A percentile compares a stretch with the other conserved stretches of the same genome.
Evolutionary conservation across 2,888 invertebrate species (phyloP).

Genomic region (Meta bourneti): DNA sequence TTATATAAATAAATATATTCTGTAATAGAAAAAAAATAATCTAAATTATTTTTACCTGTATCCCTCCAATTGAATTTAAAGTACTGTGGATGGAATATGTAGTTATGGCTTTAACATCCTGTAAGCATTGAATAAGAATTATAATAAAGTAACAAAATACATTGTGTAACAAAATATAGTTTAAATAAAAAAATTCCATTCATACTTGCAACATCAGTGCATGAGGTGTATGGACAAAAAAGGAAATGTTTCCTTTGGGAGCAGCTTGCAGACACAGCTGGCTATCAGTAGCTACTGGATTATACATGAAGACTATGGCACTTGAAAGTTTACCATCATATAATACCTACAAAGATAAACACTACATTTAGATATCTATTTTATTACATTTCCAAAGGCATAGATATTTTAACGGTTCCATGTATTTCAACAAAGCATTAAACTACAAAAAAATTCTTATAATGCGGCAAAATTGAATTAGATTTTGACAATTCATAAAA

Average conservation of each 20-base stretch:
- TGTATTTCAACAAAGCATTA: neutral
- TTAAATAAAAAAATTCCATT: neutral
- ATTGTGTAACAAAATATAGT: neutral
- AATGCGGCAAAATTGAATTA: too few relatives aligned
- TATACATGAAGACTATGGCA: conserved; percentile 99
- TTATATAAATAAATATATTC: neutral
- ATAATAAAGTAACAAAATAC: neutral
- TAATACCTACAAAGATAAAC: conserved; percentile 85
- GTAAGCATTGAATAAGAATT: conserved; percentile 47
- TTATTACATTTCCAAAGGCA: neutral
- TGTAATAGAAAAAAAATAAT: neutral
- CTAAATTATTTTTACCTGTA: conserved; percentile 83
- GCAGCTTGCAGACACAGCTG: conserved; percentile 99
- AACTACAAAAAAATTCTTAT: neutral
- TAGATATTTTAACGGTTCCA: neutral
- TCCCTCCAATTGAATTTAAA: conserved; percentile 98
- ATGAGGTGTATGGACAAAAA: conserved; percentile 99
- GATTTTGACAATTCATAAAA: too few relatives aligned
- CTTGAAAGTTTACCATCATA: conserved; percentile 98
- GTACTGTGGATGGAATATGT: conserved; percentile 99
- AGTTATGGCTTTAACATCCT: conserved; percentile 96
- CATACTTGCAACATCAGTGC: conserved; percentile 95
- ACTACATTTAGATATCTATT: neutral
- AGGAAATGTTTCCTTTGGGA: conserved; percentile 97
- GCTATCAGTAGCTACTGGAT: conserved; percentile 99